A percentile compares a stretch with the other conserved stretches of the same genome.
Evolutionary conservation across 2,113 vertebrate genomes (phyloP).

Genomic region (Neolamprologus longior): DNA sequence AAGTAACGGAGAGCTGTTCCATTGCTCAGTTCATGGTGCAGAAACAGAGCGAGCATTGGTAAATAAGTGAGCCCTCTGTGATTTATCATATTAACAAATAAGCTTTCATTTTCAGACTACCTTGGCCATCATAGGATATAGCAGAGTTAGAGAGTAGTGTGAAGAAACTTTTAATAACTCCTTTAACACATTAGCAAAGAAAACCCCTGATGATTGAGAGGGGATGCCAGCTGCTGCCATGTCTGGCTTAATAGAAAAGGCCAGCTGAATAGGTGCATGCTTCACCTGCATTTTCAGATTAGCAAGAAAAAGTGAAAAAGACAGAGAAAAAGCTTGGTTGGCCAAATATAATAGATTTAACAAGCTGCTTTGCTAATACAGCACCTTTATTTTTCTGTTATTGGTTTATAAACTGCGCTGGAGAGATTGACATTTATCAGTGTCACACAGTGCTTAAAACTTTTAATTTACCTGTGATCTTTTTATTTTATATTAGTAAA

Average conservation of each 20-base stretch:
- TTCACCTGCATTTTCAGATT: neutral
- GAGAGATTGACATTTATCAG: neutral
- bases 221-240: neutral
- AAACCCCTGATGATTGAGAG: neutral
- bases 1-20: neutral
- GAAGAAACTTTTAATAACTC: neutral
- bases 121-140: neutral
- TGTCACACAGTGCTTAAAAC: neutral
- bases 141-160: neutral
- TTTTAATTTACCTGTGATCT: neutral
- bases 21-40: neutral
- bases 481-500: neutral
- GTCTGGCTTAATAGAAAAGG: neutral
- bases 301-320: neutral
- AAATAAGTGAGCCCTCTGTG: neutral
- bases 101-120: neutral
- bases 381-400: neutral
- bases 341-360: neutral
- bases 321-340: neutral
- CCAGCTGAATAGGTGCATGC: neutral
- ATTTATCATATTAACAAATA: neutral
- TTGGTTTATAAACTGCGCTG: neutral
- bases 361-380: neutral
- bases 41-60: neutral
- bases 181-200: neutral